These are phyloP conservation scores for Octodon degus DNA, from an alignment of 2,113 vertebrate species.

Conservation along the genomic window DNA sequence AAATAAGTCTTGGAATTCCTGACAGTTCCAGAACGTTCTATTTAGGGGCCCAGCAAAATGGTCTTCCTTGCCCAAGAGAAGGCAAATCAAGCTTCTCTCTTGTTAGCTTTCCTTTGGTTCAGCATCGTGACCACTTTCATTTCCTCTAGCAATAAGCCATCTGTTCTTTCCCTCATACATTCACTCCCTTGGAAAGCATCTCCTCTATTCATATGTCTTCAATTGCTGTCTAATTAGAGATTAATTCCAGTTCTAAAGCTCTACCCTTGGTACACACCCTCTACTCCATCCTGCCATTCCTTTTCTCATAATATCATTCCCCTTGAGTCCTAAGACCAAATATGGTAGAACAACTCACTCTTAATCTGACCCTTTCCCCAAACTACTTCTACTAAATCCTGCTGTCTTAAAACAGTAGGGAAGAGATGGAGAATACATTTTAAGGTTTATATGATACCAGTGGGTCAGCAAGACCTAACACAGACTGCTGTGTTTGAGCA, in stretches of 20 bases:
- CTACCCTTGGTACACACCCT: background rate
- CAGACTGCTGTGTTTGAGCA: background rate
- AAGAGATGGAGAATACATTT: background rate
- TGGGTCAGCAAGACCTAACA: background rate
- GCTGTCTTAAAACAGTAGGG: background rate
- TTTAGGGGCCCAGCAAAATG: background rate
- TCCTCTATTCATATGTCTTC: conserved; percentile 48
- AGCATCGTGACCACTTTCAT: background rate
- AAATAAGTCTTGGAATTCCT: background rate
- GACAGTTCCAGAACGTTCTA: background rate
- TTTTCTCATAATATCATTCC: background rate
- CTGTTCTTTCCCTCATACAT: conserved; percentile 22
- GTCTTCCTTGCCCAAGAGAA: background rate
- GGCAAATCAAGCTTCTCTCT: background rate
- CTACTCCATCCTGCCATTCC: background rate
- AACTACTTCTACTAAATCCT: background rate
- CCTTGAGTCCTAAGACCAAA: background rate
- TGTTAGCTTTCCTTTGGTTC: background rate
- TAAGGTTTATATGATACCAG: background rate
- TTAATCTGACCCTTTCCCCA: background rate
- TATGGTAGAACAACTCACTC: background rate
- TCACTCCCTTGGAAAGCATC: conserved; percentile 23
- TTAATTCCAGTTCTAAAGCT: background rate
- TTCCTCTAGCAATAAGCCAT: background rate
- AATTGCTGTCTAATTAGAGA: conserved; percentile 39